Evolutionary conservation across 2,888 invertebrate species (phyloP).

Genomic region (Sthenelais limicola): DNA sequence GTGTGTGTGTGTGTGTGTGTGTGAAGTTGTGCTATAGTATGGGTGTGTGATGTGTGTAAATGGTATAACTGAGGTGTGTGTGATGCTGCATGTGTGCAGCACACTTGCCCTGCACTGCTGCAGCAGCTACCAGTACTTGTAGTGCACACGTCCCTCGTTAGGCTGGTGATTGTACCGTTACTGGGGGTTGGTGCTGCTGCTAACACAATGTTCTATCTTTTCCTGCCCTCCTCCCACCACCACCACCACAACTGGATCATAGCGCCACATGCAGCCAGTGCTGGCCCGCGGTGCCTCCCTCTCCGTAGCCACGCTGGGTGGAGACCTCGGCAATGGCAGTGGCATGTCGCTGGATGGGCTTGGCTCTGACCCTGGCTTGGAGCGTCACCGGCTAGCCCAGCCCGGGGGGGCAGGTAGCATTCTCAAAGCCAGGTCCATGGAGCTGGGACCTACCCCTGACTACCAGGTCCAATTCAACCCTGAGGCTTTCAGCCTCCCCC

Average conservation of each 20-base stretch:
- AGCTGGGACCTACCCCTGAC: conserved; percentile 27
- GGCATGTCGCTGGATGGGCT: conserved; percentile 21
- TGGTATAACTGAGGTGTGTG: too few species aligned
- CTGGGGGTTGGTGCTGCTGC: conserved; percentile 24
- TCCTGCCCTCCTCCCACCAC: neutral
- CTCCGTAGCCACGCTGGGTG: conserved; percentile 24
- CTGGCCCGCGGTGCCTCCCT: conserved; percentile 4
- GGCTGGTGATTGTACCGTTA: neutral
- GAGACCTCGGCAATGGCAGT: conserved; percentile 4
- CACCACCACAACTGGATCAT: too few species aligned
- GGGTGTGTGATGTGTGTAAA: too few species aligned
- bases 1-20: too few species aligned
- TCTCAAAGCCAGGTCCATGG: conserved; percentile 22
- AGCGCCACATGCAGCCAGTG: neutral
- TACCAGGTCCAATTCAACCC: too few species aligned
- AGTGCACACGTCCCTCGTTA: neutral
- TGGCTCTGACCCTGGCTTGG: neutral
- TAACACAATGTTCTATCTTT: neutral
- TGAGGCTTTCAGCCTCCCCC: too few species aligned
- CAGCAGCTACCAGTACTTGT: neutral
- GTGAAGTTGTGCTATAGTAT: too few species aligned
- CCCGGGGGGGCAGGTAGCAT: neutral
- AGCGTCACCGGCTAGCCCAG: conserved; percentile 2
- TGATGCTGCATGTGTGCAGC: too few species aligned
- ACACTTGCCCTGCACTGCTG: too few species aligned